Evolutionary conservation across 1,140 invertebrate genomes (phyloP).

Genomic region (Pogonomyrmex californicus): DNA sequence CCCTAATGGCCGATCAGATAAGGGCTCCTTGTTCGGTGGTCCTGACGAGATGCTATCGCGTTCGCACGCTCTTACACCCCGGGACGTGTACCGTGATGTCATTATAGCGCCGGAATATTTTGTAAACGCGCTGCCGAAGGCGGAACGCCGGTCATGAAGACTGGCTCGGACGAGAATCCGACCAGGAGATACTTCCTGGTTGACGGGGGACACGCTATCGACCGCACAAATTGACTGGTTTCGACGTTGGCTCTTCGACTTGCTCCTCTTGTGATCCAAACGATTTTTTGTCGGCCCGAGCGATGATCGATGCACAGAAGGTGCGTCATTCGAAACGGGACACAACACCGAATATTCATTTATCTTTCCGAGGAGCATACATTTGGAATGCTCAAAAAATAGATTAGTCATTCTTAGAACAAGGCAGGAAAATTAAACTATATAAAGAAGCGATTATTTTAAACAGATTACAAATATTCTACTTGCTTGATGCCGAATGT

Average conservation of each 20-base stretch:
- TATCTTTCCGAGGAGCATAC: neutral
- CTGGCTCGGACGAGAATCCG: constrained; percentile 34
- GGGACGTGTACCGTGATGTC: constrained; percentile 73
- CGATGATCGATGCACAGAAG: constrained; percentile 32
- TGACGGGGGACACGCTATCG: constrained; percentile 44
- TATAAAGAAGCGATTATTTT: neutral
- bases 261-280: constrained; percentile 26
- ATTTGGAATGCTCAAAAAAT: neutral
- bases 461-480: neutral
- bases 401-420: neutral
- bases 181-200: constrained; percentile 52
- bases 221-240: constrained; percentile 49
- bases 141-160: constrained; percentile 22
- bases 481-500: neutral
- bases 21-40: constrained; percentile 73
- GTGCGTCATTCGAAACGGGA: constrained; percentile 11
- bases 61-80: constrained; percentile 77
- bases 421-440: neutral
- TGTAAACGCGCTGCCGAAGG: constrained; percentile 65
- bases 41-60: constrained; percentile 77
- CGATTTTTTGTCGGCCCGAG: constrained; percentile 9
- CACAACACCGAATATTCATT: neutral
- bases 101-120: constrained; percentile 73
- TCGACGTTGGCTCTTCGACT: neutral
- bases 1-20: constrained; percentile 81